Base-by-base conservation (phyloP, 2,113 vertebrate genomes). In the Leptobrachium leishanense region DNA sequence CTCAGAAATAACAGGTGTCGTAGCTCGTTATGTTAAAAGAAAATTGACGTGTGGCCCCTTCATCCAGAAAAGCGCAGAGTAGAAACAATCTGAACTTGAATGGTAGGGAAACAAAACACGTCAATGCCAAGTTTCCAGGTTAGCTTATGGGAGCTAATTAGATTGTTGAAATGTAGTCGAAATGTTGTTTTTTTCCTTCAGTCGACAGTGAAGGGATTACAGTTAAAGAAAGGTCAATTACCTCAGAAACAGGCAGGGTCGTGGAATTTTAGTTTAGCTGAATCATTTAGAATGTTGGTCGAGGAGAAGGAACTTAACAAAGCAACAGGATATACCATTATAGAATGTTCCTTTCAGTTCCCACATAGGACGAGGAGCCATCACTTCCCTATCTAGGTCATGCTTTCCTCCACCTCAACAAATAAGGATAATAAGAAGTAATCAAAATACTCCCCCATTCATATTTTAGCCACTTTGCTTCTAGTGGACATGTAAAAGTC, bases 141-240 rank as follows among this genome's bases (percentile, higher is more conserved):
- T 46, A 63, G 76, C 76, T 44, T 50, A 77, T 77, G 54, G 68
- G 55, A 77, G 68, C 76, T 70, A 70, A 77, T 77, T 77, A 70
- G 67, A 70, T 77, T 57, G 67, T 63, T 50, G 43, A 68, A 50
- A 40, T 50, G 54, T 31, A n/a, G 54, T 67, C 46, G 54, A 39
- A 43, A 76, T 39, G 15, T 31, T 43, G 65, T 46, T 20, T 68
- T 46, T 40, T 41, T n/a, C 46, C 63, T 44, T 31, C 70, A 55
- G 43, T 20, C 70, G 65, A 77, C 50, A 69, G 41, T 11, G 41
- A n/a, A 10, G 68, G 57, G 15, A 43, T 31, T 55, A 20, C 9
- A 31, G 4, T 8, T 43, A 53, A 11, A 11, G 31, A 62, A 11
- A 59, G 31, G 15, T 5, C 9, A n/a, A 50, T 42, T 63, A 70